Percentiles rank a stretch among this genome's conserved stretches.
Evolutionary conservation across 2,888 invertebrate genomes (phyloP).

Genomic region (Cheilosia pagana): DNA sequence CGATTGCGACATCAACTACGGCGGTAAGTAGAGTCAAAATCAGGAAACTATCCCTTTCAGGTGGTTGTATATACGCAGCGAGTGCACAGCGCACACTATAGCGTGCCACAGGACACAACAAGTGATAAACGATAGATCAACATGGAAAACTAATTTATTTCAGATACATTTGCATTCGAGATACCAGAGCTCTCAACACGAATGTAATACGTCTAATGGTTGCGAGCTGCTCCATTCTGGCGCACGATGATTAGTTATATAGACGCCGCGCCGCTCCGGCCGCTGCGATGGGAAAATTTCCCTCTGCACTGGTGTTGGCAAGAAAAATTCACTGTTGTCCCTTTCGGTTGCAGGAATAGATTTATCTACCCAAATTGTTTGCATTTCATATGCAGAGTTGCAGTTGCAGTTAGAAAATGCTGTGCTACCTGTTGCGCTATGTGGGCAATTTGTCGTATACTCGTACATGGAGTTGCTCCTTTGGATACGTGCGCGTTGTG

Average conservation of each 20-base stretch:
- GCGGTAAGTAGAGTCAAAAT: slow-evolving; percentile 32
- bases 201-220: slow-evolving; percentile 73
- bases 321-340: slow-evolving; percentile 57
- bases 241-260: slow-evolving; percentile 59
- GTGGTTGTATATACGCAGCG: slow-evolving; percentile 49
- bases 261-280: too few relatives aligned
- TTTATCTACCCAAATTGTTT: slow-evolving; percentile 62
- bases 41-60: slow-evolving; percentile 75
- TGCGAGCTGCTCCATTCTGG: slow-evolving; percentile 39
- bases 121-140: slow-evolving; percentile 82
- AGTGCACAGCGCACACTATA: slow-evolving; percentile 42
- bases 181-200: slow-evolving; percentile 73
- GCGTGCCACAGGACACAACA: slow-evolving; percentile 75
- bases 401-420: slow-evolving; percentile 60
- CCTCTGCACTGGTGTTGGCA: neutral
- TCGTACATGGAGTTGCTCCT: slow-evolving; percentile 21
- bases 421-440: slow-evolving; percentile 69
- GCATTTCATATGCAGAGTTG: slow-evolving; percentile 43
- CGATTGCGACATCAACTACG: neutral
- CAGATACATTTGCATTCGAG: slow-evolving; percentile 73
- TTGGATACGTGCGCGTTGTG: slow-evolving; percentile 8
- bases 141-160: slow-evolving; percentile 83
- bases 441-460: slow-evolving; percentile 66
- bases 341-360: slow-evolving; percentile 65
- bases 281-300: slow-evolving; percentile 41